Conservation (phyloP, 2,797 vertebrate genomes). For the Darevskia mixta region DNA sequence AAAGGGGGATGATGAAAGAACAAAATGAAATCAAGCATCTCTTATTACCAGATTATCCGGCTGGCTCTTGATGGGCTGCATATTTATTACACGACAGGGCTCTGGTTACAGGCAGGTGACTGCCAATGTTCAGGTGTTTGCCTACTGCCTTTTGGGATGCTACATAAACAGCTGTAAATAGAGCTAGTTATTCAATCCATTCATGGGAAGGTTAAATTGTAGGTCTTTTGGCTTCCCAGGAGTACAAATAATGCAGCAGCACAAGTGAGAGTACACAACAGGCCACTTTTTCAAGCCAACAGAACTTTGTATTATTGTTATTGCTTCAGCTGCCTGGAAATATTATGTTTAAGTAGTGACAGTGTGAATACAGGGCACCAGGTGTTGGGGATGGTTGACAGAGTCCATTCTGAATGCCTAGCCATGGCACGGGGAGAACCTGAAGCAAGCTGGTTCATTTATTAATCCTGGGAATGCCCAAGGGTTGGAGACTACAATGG, state of each 20-base stretch:
- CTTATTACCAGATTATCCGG: constrained; percentile 54
- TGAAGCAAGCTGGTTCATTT: constrained; percentile 45
- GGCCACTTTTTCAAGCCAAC: background rate
- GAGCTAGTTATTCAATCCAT: constrained; percentile 60
- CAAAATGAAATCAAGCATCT: constrained; percentile 59
- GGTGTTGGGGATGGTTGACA: constrained; percentile 55
- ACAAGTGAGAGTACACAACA: constrained; percentile 23
- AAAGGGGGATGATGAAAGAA: constrained; percentile 37
- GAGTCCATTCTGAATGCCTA: constrained; percentile 39
- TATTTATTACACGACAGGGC: constrained; percentile 61
- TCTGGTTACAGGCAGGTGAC: constrained; percentile 61
- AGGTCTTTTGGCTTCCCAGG: constrained; percentile 43
- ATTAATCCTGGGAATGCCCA: background rate
- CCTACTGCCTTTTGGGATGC: constrained; percentile 56
- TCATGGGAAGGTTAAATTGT: constrained; percentile 51
- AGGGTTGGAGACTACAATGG: background rate
- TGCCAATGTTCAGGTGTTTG: constrained; percentile 62
- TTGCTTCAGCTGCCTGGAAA: constrained; percentile 48
- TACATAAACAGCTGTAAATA: constrained; percentile 59
- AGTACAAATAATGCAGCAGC: constrained; percentile 1
- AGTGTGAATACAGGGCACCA: constrained; percentile 31
- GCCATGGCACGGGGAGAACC: constrained; percentile 21
- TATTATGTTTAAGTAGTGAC: constrained; percentile 48
- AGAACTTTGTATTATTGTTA: constrained; percentile 49
- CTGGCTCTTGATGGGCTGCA: constrained; percentile 28